These are phyloP conservation scores for Brienomyrus longianalis DNA, from an alignment of 2,113 vertebrate genomes.

Conservation along the genomic window DNA sequence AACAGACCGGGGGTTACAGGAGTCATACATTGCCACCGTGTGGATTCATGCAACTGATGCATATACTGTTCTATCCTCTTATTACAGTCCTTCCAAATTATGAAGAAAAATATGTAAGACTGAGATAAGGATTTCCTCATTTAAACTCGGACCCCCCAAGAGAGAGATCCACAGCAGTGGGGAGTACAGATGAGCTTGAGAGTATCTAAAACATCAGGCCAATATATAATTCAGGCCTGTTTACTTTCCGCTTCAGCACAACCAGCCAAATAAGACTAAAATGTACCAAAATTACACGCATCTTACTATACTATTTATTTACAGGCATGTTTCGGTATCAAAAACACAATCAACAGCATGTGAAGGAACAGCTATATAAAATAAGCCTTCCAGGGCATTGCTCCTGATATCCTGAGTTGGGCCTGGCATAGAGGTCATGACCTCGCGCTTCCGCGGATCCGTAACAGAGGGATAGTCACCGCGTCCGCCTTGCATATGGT, in stretches of 20 bases:
- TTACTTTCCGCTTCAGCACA: constrained; percentile 38
- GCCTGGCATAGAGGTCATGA: neutral
- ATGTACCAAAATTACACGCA: neutral
- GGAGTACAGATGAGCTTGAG: constrained; percentile 28
- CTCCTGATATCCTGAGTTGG: neutral
- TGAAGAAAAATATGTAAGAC: constrained; percentile 33
- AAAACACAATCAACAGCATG: neutral
- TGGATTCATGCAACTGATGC: constrained; percentile 16
- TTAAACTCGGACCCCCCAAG: neutral
- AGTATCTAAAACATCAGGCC: constrained; percentile 33
- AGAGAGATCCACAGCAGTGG: constrained; percentile 22
- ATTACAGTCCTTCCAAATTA: constrained; percentile 25
- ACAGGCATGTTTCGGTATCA: neutral
- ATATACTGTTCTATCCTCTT: neutral
- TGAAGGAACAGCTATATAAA: neutral
- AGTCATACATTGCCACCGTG: constrained; percentile 29
- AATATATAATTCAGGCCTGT: constrained; percentile 38
- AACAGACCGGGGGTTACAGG: constrained; percentile 36
- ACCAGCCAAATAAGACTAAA: constrained; percentile 30
- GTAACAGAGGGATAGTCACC: constrained; percentile 62
- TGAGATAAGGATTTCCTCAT: constrained; percentile 23
- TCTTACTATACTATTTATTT: neutral
- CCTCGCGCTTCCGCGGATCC: neutral
- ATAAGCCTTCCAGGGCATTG: neutral
- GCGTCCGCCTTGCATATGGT: constrained; percentile 93